Evolutionary conservation across 1,140 invertebrate genomes (phyloP), one percentile per base, ranked within the genome.

Genomic region (Ctenoplectra terminalis): DNA sequence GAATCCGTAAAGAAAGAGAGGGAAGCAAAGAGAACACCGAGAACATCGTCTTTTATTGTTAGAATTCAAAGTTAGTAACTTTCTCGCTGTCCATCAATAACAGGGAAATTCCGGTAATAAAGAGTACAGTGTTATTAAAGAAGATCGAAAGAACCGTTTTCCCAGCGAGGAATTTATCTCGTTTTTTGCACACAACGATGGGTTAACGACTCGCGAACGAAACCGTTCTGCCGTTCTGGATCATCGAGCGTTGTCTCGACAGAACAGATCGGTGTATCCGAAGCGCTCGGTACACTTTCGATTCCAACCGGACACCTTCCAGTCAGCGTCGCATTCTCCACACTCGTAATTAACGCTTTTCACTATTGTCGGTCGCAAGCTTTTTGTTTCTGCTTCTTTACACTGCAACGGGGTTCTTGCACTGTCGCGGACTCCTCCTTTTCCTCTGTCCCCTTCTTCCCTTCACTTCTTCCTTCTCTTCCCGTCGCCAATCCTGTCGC

Each of bases 291-390:
- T 70, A 31, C 50, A 88, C 86, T 88, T 88, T 88, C 85, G 74
- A 86, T 81, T 86, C 84, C 77, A 46, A 50, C 48, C 56, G 52
- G 60, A 52, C 46, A 20, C 17, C 78, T 17, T n/a, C 29, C 71
- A 46, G 81, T 48, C 71, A 75, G 77, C 70, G 46, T 80, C 58
- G 71, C 81, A 78, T 85, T 83, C 82, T 31, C 58, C 50, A 79
- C 61, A 3, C 63, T 82, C 66, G 83, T 82, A 90, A 90, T 90
- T 89, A 89, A 86, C 75, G 84, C 84, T 88, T 88, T 89, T 89
- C 88, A 82, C 87, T 81, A 84, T 87, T 90, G 81, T 83, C 85
- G 78, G 63, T 72, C 71, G 82, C 40, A 48, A 54, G 63, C 81
- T 86, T 84, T 75, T 82, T 84, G 40, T 69, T 54, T 71, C 40